phyloP scores from a whole-genome alignment of 2,888 invertebrate species.

The Eupithecia subfuscata region DNA sequence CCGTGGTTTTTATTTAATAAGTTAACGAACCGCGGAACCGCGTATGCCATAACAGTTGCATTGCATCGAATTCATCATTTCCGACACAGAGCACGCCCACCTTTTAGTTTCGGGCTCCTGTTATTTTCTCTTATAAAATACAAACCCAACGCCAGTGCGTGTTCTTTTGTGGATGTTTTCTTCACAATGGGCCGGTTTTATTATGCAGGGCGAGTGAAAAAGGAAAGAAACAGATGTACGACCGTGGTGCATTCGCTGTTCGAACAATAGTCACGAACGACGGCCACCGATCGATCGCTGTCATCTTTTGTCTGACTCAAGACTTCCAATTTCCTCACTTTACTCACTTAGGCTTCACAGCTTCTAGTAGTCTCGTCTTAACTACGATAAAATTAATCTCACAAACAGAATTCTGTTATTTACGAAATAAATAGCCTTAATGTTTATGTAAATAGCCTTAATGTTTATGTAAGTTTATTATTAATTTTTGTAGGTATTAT shows the following conservation, averaged over 20 bases:
- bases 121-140: conserved; percentile 80
- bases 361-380: neutral
- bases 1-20: conserved; percentile 71
- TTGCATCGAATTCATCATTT: conserved; percentile 79
- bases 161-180: conserved; percentile 79
- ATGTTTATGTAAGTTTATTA: no score
- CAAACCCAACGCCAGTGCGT: conserved; percentile 68
- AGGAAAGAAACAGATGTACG: conserved; percentile 82
- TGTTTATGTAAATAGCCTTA: no score
- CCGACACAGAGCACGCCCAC: conserved; percentile 77
- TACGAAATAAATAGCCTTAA: neutral
- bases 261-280: conserved; percentile 80
- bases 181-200: conserved; percentile 79
- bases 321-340: conserved; percentile 48
- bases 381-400: neutral
- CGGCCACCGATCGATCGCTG: conserved; percentile 69
- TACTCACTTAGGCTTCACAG: conserved; percentile 1
- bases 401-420: conserved; percentile 43
- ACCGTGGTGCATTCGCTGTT: conserved; percentile 70
- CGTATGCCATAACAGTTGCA: conserved; percentile 83
- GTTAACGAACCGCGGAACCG: conserved; percentile 75
- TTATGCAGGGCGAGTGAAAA: conserved; percentile 78
- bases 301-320: conserved; percentile 70
- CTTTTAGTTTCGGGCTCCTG: conserved; percentile 70
- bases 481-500: no score